Percentiles rank a stretch among this genome's conserved stretches.
These are phyloP conservation scores for Dicerorhinus sumatrensis DNA, from an alignment of 2,113 vertebrate genomes.

Conservation along the genomic window DNA sequence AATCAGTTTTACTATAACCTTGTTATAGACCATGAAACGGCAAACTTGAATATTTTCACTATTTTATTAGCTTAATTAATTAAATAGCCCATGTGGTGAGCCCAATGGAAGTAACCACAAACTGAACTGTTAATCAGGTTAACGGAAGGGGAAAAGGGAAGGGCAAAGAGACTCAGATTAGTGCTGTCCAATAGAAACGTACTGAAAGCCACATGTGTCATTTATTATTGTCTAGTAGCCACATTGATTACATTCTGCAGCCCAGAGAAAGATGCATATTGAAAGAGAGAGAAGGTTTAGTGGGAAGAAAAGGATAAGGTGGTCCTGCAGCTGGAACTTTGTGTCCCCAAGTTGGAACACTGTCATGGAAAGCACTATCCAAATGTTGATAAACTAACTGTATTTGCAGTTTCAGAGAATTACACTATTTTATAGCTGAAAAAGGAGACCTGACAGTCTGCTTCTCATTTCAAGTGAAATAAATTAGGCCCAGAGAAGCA, in stretches of 20 bases:
- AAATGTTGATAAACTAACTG: neutral
- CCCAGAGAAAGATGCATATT: neutral
- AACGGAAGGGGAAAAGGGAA: neutral
- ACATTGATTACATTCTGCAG: neutral
- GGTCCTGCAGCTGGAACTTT: neutral
- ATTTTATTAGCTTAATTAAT: conserved; percentile 34
- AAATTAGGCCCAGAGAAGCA: neutral
- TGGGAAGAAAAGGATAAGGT: neutral
- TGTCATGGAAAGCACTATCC: neutral
- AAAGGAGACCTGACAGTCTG: neutral
- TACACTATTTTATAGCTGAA: neutral
- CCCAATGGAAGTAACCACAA: neutral
- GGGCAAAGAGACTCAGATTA: neutral
- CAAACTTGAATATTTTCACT: conserved; percentile 12
- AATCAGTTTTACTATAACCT: neutral
- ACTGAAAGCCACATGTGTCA: neutral
- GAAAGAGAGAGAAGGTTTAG: neutral
- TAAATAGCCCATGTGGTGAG: neutral
- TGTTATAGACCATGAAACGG: neutral
- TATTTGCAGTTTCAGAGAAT: neutral
- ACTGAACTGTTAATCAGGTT: neutral
- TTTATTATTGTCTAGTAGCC: neutral
- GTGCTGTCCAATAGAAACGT: neutral
- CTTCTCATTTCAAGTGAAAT: neutral
- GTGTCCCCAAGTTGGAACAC: neutral